Evolutionary conservation across 2,888 invertebrate species (phyloP), one percentile per base, ranked within the genome.

Genomic region (Quadroppia sp.): DNA sequence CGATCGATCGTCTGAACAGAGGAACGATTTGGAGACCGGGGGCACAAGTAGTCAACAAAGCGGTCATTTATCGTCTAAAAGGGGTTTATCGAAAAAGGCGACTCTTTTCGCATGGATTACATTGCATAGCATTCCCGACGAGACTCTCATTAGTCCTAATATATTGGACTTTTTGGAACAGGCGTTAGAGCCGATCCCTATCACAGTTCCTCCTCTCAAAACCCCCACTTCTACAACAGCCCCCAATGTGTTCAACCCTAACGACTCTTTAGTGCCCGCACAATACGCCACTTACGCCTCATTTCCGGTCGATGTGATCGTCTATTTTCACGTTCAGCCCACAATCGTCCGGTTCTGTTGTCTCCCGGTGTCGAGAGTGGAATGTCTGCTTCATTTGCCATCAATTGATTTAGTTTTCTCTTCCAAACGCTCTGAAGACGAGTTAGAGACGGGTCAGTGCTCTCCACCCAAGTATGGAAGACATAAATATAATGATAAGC

Each of bases 251-350:
- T 50, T 42, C 20, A 28, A 6, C 28, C 50, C 45, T 0, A 20
- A 25, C 15, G 7, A 20, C 1, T 23, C 73, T 9, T 77, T 75
- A n/a, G 77, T 78, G 17, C 78, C 79, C 61, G 77, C 78, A 61
- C 78, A 79, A 74, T 79, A 78, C 76, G 79, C 77, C 17, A 64
- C 72, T 28, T 79, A 80, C 77, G 90, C 93, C 48, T 94, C 95
- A 73, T 97, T 99, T 83, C 98, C 98, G 0, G 96, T 99, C 0
- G 98, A 99, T 84, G 96, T 99, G 30, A 92, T 99, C 79, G 96
- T 99, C 56, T 96, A 96, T 84, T 93, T 99, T 85, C 93, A 94
- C 83, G 96, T 98, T 89, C 95, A 97, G 82, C 96, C 97, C 0
- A 94, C 94, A 73, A 93, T 94, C 0, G 94, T 97, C 83, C 85